phyloP scores from a whole-genome alignment of 1,140 invertebrate genomes.

The Linepithema humile region DNA sequence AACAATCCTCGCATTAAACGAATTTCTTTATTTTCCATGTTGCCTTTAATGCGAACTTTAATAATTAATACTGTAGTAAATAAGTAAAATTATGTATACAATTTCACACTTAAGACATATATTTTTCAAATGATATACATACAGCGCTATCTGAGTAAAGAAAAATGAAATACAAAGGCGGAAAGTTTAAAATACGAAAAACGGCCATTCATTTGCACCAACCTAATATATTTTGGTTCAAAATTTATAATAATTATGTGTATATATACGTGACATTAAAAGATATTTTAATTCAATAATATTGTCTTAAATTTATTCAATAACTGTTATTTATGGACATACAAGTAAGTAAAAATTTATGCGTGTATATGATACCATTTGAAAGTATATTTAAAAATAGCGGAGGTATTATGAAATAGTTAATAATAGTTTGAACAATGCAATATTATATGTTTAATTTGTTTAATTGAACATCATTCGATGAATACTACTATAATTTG shows the following conservation, averaged over 20 bases:
- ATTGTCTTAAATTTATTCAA: background rate
- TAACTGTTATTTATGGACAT: background rate
- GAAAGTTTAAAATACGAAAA: background rate
- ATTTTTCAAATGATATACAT: background rate
- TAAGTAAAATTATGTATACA: background rate
- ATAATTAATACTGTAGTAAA: background rate
- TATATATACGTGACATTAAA: too few relatives aligned
- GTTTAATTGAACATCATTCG: background rate
- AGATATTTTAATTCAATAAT: background rate
- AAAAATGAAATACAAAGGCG: background rate
- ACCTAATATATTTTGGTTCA: too few relatives aligned
- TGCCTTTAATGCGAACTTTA: too few relatives aligned
- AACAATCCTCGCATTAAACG: too few relatives aligned
- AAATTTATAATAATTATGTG: too few relatives aligned
- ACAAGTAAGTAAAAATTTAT: background rate
- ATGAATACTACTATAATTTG: conserved; percentile 1
- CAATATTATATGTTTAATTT: background rate
- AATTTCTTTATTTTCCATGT: background rate
- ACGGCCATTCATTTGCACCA: too few relatives aligned
- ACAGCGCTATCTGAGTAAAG: background rate
- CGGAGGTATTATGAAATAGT: background rate
- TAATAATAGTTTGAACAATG: background rate
- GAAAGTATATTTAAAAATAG: background rate
- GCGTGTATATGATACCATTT: background rate
- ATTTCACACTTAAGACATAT: background rate